Conservation (phyloP, 35 echinoderm and acorn worm genomes). For the Heliocidaris tuberculata region DNA sequence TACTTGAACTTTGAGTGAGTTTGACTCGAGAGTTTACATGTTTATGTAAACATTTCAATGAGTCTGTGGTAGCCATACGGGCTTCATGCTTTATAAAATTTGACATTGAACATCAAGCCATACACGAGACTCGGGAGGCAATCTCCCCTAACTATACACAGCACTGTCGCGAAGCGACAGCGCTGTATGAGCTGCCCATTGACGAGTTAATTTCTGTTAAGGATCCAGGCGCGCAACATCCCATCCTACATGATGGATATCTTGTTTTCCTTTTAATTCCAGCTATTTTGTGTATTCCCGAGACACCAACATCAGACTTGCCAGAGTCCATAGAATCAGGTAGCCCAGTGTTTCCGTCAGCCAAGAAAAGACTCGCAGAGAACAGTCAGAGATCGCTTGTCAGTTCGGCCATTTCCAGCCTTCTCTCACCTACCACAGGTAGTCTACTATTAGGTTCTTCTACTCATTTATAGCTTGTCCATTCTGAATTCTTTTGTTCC, state of each 20-base stretch:
- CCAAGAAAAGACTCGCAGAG: slow-evolving; percentile 1
- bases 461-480: background rate
- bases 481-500: background rate
- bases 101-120: too few species aligned
- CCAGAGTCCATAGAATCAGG: slow-evolving; percentile 46
- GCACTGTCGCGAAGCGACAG: too few species aligned
- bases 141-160: too few species aligned
- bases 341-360: slow-evolving; percentile 31
- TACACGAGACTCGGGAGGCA: too few species aligned
- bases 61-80: too few species aligned
- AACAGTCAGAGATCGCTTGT: background rate
- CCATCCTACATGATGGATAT: background rate
- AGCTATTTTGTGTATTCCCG: slow-evolving; percentile 22
- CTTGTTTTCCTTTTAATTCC: background rate
- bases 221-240: background rate
- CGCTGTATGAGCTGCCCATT: too few species aligned
- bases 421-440: background rate
- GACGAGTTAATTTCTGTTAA: too few species aligned
- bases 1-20: too few species aligned
- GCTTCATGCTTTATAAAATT: too few species aligned
- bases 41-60: too few species aligned
- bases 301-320: slow-evolving; percentile 37
- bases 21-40: too few species aligned
- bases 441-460: background rate
- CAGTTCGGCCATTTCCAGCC: background rate